Conservation (phyloP, 2,113 vertebrate genomes). For the Rallus limicola region DNA sequence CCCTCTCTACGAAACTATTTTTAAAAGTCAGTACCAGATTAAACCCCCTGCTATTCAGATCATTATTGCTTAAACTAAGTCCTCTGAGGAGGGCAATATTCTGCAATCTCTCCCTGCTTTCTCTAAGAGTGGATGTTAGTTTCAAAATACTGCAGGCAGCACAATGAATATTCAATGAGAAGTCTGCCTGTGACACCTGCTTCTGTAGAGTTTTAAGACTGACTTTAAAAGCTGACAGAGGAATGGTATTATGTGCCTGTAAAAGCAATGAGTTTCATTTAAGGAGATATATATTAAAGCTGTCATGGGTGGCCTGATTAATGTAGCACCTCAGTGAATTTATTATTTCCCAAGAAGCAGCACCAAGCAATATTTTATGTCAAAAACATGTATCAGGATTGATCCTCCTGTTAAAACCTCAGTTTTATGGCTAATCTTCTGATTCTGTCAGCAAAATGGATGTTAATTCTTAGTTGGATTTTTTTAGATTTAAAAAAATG, state of each 20-base stretch:
- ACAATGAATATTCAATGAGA: conserved; percentile 58
- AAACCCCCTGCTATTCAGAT: conserved; percentile 5
- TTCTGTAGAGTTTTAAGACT: conserved; percentile 15
- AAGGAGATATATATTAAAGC: conserved; percentile 51
- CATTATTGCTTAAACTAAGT: conserved; percentile 10
- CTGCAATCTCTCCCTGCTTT: not conserved
- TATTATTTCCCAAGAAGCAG: conserved; percentile 44
- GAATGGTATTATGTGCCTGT: conserved; percentile 34
- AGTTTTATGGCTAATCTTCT: conserved; percentile 24
- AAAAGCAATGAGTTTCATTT: conserved; percentile 61
- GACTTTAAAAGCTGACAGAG: conserved; percentile 42
- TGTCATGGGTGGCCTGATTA: conserved; percentile 41
- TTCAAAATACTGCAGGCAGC: conserved; percentile 10
- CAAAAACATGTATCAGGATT: conserved; percentile 29
- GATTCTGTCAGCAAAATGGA: not conserved
- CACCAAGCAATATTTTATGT: conserved; percentile 51
- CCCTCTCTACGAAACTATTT: not conserved
- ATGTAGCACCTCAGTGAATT: conserved; percentile 52
- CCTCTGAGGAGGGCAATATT: not conserved
- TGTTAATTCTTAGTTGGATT: not conserved
- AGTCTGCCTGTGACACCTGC: conserved; percentile 19
- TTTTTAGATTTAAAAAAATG: not conserved
- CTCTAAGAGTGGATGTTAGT: not conserved
- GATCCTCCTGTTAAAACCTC: not conserved
- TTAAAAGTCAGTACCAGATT: not conserved